Base-by-base conservation (phyloP, 1,140 invertebrate genomes). In the Coptotermes formosanus region DNA sequence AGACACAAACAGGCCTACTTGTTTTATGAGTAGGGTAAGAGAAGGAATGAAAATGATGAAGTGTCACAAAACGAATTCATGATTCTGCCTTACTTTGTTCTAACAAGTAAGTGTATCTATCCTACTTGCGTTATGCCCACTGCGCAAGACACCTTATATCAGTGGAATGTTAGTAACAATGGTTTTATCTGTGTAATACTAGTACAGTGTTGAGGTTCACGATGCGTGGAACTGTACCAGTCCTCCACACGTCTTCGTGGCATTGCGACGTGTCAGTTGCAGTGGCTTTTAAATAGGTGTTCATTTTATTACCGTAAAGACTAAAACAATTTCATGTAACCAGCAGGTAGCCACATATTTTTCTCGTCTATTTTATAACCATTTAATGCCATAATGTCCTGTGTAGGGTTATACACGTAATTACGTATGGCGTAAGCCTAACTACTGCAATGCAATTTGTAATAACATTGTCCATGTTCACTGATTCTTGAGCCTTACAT, bases 21-120 rank as follows among this genome's bases (percentile, higher is more conserved):
- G 38, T 38, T 38, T 38, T 38, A 38, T 38, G 4, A 38, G 38
- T 38, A 38, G 38, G 38, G 4, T 38, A 38, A 38, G 25, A 75
- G 64, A 30, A 75, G 30, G 7, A 4, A 19, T 16, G 64, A 30
- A 75, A 75, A 2, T 30, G 30, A 30, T 9, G 25, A 75, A 75
- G n/a, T 25, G 64, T 75, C 64, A 25, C 30, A 75, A 14, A 75
- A 30, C 4, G 52, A 75, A 30, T 30, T 25, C 25, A 75, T 30
- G n/a, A 75, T 75, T 30, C n/a, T 75, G 64, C 64, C 64, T 75
- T 75, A 75, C 25, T 75, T 38, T 75, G 64, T 30, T 75, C 64
- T 75, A 14, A n/a, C n/a, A n/a, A n/a, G n/a, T n/a, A n/a, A n/a
- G 14, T 21, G 52, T 21, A 55, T 21, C 3, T 19, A 16, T 21